Base-by-base conservation (phyloP, 2,888 invertebrate genomes). In the Dryobota labecula region DNA sequence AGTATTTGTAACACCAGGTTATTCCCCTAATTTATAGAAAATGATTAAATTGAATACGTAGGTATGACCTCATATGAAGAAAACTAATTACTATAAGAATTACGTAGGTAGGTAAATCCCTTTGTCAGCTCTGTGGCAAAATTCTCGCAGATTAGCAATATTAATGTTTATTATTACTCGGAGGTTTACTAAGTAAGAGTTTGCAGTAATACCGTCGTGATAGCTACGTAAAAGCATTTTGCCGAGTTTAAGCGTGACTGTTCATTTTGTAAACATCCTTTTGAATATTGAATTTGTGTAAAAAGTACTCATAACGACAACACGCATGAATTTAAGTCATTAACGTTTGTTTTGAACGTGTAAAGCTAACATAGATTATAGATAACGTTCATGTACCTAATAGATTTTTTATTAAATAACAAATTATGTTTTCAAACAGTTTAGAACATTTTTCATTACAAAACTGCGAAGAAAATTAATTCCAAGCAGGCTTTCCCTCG, bases 401-500 rank as follows among this genome's bases (percentile, higher is more conserved):
- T 60, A 54, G 24, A 45, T 71, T 53, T 53, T 38, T 47, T 24
- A 15, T 61, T 8, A 30, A 53, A 61, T 41, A 60, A 74, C 9
- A 78, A 71, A 78, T 47, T 47, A 78, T 24, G 47, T 47, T 73
- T 78, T 57, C 30, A 71, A 73, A 64, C 45, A 47, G 75, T 75
- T 81, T 76, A 49, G 75, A 84, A 83, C 79, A 80, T 83, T 84
- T 64, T 77, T 81, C 77, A 81, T 76, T 80, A 88, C 87, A 88
- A 87, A 86, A 84, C 74, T 82, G 79, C 68, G 71, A 80, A 82
- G 87, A 81, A 90, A 90, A 88, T 87, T 86, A 86, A 91, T 87
- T 76, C 67, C 54, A 72, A 82, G 87, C 84, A 79, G 85, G 83
- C 80, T 83, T 83, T 84, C 82, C 83, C 75, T 83, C 86, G 83